Percentiles rank a stretch among this genome's conserved stretches.
Conservation (phyloP, 2,797 vertebrate genomes). For the Fratercula arctica region DNA sequence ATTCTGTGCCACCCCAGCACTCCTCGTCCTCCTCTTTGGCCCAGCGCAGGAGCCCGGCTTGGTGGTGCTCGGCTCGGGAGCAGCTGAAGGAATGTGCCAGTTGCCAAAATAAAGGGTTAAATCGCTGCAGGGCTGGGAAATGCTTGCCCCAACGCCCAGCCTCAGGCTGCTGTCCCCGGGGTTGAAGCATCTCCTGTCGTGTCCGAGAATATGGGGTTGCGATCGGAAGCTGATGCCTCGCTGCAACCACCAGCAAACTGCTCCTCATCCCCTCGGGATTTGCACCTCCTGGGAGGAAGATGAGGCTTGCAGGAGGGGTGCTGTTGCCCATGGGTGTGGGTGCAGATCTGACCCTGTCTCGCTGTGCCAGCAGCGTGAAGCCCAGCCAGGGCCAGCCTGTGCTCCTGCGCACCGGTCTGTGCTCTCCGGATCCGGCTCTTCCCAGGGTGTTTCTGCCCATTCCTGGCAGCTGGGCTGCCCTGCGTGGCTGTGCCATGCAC, state of each 20-base stretch:
- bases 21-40: background rate
- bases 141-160: background rate
- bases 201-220: fast-evolving
- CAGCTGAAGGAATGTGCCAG: background rate
- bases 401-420: fast-evolving
- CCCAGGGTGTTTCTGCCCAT: background rate
- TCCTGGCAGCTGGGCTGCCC: background rate
- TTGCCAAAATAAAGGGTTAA: conserved; percentile 28
- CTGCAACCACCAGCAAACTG: background rate
- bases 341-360: background rate
- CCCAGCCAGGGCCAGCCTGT: background rate
- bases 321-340: fast-evolving
- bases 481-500: fast-evolving
- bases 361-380: background rate
- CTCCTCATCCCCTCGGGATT: background rate
- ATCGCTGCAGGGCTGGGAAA: background rate
- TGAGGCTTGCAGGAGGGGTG: background rate
- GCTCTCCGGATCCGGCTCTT: background rate
- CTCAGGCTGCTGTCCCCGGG: background rate
- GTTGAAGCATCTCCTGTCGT: background rate
- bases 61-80: background rate
- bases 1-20: background rate
- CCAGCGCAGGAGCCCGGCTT: background rate
- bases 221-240: fast-evolving
- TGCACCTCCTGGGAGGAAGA: background rate